These are phyloP conservation scores for Pipistrellus kuhlii DNA, from an alignment of 2,797 vertebrate genomes.

Conservation along the genomic window DNA sequence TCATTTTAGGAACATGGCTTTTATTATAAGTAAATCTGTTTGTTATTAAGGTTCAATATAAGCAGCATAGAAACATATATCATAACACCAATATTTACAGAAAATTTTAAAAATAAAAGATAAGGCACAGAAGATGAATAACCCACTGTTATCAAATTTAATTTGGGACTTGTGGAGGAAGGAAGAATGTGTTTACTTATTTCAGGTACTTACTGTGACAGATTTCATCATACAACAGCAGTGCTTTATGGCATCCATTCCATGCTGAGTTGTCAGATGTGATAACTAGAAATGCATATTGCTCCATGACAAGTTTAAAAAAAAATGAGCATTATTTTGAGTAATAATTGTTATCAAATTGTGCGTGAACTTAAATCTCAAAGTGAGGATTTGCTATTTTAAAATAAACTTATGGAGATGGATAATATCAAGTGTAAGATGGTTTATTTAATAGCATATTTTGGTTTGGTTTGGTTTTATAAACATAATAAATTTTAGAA, in stretches of 20 bases:
- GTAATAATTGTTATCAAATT: slow-evolving; percentile 37
- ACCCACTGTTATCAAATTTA: slow-evolving; percentile 2
- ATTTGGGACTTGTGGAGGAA: slow-evolving; percentile 6
- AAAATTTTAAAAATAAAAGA: slow-evolving; percentile 29
- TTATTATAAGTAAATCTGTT: slow-evolving; percentile 18
- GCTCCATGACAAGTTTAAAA: slow-evolving; percentile 39
- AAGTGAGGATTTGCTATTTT: slow-evolving; percentile 42
- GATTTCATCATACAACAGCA: slow-evolving; percentile 22
- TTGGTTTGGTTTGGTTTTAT: neutral
- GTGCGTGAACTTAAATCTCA: slow-evolving; percentile 53
- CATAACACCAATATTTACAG: neutral
- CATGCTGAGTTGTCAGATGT: slow-evolving; percentile 16
- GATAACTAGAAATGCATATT: slow-evolving; percentile 52
- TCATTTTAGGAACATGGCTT: slow-evolving; percentile 4
- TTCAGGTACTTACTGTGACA: slow-evolving; percentile 20
- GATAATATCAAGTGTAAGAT: slow-evolving; percentile 15
- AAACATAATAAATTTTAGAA: slow-evolving; percentile 17
- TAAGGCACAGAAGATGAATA: neutral
- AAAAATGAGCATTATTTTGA: slow-evolving; percentile 58
- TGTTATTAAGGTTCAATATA: neutral
- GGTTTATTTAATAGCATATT: neutral
- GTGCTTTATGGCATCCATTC: neutral
- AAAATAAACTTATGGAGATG: neutral
- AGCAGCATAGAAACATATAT: slow-evolving; percentile 35
- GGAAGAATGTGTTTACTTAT: slow-evolving; percentile 31